Evolutionary conservation across 2,113 vertebrate genomes (phyloP).

Genomic region (Ctenodactylus gundi): DNA sequence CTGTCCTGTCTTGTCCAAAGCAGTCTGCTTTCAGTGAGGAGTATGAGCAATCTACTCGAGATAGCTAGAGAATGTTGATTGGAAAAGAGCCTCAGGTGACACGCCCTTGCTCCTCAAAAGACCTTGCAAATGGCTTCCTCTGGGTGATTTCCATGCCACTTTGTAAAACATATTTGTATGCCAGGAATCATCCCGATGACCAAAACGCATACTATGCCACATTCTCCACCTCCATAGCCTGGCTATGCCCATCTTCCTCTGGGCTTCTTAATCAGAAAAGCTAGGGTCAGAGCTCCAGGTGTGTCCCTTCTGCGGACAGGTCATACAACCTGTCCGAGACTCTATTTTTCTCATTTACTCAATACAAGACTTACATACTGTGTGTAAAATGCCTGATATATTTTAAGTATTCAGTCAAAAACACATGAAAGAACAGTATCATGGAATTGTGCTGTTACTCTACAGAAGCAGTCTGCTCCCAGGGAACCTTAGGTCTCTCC

Average conservation of each 20-base stretch:
- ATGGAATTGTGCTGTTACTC: background rate
- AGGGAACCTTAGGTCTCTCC: background rate
- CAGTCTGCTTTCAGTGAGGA: background rate
- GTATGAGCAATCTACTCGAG: background rate
- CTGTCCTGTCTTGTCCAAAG: background rate
- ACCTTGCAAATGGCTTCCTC: background rate
- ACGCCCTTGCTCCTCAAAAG: background rate
- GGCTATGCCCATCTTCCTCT: background rate
- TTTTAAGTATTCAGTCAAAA: background rate
- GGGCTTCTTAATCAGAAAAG: background rate
- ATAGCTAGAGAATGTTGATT: background rate
- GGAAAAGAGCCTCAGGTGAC: background rate
- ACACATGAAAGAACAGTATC: background rate
- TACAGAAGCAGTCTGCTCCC: background rate
- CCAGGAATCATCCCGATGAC: background rate
- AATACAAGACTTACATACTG: background rate
- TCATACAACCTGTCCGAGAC: background rate
- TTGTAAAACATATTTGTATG: background rate
- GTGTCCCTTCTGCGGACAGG: background rate
- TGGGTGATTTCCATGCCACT: background rate
- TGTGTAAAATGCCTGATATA: background rate
- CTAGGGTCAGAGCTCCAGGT: background rate
- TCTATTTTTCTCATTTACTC: background rate
- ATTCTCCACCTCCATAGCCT: fast-evolving
- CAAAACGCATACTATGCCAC: background rate